Evolutionary conservation across 2,113 vertebrate genomes (phyloP).

Genomic region (Oxyura jamaicensis): DNA sequence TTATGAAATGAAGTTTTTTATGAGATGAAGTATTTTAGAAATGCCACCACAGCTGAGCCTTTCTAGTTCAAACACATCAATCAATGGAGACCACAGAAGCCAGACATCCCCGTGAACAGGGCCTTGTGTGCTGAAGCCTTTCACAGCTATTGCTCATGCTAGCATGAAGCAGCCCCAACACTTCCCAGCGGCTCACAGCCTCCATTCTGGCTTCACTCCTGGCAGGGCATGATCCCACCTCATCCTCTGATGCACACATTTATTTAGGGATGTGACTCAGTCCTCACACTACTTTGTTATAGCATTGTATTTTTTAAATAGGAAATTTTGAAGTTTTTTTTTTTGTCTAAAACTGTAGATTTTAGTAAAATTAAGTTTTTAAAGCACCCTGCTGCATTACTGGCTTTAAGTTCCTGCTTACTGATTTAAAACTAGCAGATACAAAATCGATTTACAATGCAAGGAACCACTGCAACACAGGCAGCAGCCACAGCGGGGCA

Average conservation of each 20-base stretch:
- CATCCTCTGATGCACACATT: fast-evolving
- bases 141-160: background rate
- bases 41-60: background rate
- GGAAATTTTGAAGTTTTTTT: background rate
- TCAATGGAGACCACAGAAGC: fast-evolving
- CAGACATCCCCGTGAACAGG: background rate
- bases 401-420: fast-evolving
- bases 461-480: background rate
- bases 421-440: fast-evolving
- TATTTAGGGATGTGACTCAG: too few species aligned
- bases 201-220: background rate
- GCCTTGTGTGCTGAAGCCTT: background rate
- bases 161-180: background rate
- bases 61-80: background rate
- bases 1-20: background rate
- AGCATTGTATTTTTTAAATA: too few species aligned
- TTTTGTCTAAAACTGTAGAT: fast-evolving
- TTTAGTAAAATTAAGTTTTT: too few species aligned
- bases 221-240: fast-evolving
- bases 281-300: background rate
- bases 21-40: background rate
- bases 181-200: background rate
- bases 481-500: background rate
- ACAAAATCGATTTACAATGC: fast-evolving
- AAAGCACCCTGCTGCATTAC: fast-evolving